Percentiles rank a stretch among this genome's conserved stretches.
phyloP scores from a whole-genome alignment of 23 tunicate genomes.

The Botrylloides violaceus region DNA sequence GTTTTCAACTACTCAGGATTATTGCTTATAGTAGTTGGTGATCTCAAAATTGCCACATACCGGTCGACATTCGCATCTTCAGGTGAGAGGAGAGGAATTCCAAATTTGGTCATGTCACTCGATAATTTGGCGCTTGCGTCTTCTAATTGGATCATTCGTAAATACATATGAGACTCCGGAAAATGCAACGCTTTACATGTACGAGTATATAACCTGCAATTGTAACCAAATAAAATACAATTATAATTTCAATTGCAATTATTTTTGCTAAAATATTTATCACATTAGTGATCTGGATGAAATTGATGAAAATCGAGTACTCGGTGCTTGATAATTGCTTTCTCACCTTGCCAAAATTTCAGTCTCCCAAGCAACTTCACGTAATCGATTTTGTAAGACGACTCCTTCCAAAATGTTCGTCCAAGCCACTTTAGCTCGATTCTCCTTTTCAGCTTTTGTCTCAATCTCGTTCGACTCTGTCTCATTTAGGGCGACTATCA shows the following conservation, averaged over 20 bases:
- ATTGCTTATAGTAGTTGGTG: too few relatives aligned
- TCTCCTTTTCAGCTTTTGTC: slow-evolving; percentile 9
- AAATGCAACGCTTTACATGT: slow-evolving; percentile 55
- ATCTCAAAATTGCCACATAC: too few relatives aligned
- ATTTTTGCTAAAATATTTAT: too few relatives aligned
- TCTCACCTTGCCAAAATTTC: slow-evolving; percentile 57
- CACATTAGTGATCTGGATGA: too few relatives aligned
- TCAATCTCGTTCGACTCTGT: background rate
- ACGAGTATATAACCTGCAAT: slow-evolving; percentile 55
- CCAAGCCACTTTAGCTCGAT: slow-evolving; percentile 27
- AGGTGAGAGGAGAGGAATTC: slow-evolving; percentile 31
- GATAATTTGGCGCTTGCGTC: slow-evolving; percentile 57
- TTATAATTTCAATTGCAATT: too few relatives aligned
- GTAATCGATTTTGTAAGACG: slow-evolving; percentile 52
- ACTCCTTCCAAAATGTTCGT: slow-evolving; percentile 38
- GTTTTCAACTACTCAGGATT: too few relatives aligned
- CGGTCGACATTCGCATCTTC: slow-evolving; percentile 77
- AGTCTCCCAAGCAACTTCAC: slow-evolving; percentile 75
- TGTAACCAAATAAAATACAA: slow-evolving; percentile 7
- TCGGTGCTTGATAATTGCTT: too few relatives aligned
- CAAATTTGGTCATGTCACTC: slow-evolving; percentile 44
- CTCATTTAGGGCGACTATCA: slow-evolving; percentile 18
- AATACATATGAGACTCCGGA: slow-evolving; percentile 68
- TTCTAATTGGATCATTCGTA: slow-evolving; percentile 67
- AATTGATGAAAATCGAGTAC: too few relatives aligned